Evolutionary conservation across 1,140 invertebrate species (phyloP).

Genomic region (Adoxophyes honmai): DNA sequence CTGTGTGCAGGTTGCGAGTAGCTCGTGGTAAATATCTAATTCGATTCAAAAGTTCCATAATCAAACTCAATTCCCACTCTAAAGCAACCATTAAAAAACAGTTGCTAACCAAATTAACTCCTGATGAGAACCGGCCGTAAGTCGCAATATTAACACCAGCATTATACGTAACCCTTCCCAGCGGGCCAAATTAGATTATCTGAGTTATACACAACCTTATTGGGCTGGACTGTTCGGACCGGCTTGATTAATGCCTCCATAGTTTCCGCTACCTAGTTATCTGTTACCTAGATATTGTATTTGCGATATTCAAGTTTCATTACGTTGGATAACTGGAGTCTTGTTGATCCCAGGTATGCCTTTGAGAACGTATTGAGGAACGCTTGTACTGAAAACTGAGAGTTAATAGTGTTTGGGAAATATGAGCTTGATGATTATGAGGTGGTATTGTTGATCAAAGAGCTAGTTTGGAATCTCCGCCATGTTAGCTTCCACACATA

Average conservation of each 20-base stretch:
- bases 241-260: conserved; percentile 9
- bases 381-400: too few relatives aligned
- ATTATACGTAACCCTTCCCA: conserved; percentile 13
- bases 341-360: neutral
- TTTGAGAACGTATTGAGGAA: neutral
- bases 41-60: too few relatives aligned
- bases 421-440: too few relatives aligned
- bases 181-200: conserved; percentile 9
- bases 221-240: conserved; percentile 7
- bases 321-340: neutral
- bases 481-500: too few relatives aligned
- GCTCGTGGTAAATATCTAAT: too few relatives aligned
- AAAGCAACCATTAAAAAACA: neutral
- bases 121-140: neutral
- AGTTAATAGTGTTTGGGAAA: too few relatives aligned
- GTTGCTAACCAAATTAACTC: conserved; percentile 5
- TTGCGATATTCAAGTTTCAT: conserved; percentile 13
- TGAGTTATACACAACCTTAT: conserved; percentile 14
- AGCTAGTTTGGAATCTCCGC: too few relatives aligned
- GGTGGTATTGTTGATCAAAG: too few relatives aligned
- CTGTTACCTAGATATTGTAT: conserved; percentile 7
- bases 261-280: conserved; percentile 13
- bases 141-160: conserved; percentile 15
- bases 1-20: too few relatives aligned
- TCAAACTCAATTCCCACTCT: too few relatives aligned